Base-by-base conservation (phyloP, 92 coral and sea anemone species). In the Zoanthus solanderi region DNA sequence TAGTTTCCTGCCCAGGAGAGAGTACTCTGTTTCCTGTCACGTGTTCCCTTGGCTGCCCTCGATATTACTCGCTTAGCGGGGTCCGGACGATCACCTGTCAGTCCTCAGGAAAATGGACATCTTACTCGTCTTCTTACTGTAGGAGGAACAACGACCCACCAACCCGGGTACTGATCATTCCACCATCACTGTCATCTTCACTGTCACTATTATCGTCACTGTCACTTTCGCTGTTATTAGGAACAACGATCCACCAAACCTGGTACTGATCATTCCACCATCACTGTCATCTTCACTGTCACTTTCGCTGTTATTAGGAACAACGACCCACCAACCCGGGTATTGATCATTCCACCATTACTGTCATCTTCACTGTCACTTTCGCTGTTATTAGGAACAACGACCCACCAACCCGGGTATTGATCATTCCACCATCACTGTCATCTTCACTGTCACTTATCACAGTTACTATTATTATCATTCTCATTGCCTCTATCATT, bases 321-420 rank as follows among this genome's bases (percentile, higher is more conserved):
- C 89, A 97, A 97, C 53, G 99, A 97, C 71, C 98, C 99, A 17
- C 99, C 99, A 17, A 91, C 92, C 9, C 98, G 91, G 98, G 99
- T 97, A 75, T 9, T 69, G n/a, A 14, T 46, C 56, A 9, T 79
- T 11, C 23, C 61, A 2, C 9, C 0, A 58, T 58, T 14, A 58
- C 66, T 17, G 66, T 6, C 47, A 31, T 71, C 30, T 14, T n/a
- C 63, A 57, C 12, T 16, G 67, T 60, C 66, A 60, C n/a, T 60
- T 2, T 14, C 18, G 15, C 18, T 60, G 18, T 60, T 0, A 60
- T 6, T 13, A 80, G 99, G 76, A 95, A 87, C 89, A 97, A 97
- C 53, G 99, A 97, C 71, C 98, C 99, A 17, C 99, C 99, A 17
- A 91, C 92, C 9, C 98, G 91, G 98, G 99, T 97, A 75, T 9